phyloP scores from a whole-genome alignment of 2,888 invertebrate genomes.

The Strigamia maritima region DNA sequence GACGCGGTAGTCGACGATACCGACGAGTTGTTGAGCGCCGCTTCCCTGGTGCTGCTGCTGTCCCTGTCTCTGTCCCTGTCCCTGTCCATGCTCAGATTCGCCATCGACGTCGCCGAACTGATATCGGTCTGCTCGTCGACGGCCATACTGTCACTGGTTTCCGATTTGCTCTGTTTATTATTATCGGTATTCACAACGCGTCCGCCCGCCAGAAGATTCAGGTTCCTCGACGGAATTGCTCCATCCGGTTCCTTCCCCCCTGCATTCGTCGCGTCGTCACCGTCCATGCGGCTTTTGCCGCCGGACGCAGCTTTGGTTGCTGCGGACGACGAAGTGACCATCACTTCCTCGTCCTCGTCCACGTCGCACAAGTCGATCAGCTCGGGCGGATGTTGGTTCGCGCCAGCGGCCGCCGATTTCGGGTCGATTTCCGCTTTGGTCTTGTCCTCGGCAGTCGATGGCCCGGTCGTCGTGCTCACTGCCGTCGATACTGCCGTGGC shows the following conservation, averaged over 20 bases:
- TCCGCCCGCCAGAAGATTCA: conserved; percentile 33
- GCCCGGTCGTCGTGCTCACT: not conserved
- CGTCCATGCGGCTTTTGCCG: not conserved
- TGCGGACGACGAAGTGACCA: not conserved
- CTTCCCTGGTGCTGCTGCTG: not conserved
- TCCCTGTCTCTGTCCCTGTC: too few species aligned
- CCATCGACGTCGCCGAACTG: not conserved
- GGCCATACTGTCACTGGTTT: not conserved
- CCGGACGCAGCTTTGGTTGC: not conserved
- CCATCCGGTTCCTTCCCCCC: not conserved
- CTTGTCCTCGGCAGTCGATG: not conserved
- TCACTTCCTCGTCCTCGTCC: conserved; percentile 38
- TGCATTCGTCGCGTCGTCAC: not conserved
- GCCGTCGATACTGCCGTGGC: not conserved
- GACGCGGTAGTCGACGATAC: not conserved
- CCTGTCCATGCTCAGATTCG: not conserved
- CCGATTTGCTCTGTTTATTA: not conserved
- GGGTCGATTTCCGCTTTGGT: not conserved
- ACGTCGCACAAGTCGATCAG: conserved; percentile 41
- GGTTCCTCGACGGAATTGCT: conserved; percentile 22
- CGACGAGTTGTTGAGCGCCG: not conserved
- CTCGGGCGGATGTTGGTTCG: conserved; percentile 34
- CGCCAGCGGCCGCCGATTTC: not conserved
- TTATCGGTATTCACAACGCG: not conserved
- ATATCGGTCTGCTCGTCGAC: not conserved